phyloP scores from a whole-genome alignment of 2,113 vertebrate genomes.

The Pomatorhinus ruficollis region DNA sequence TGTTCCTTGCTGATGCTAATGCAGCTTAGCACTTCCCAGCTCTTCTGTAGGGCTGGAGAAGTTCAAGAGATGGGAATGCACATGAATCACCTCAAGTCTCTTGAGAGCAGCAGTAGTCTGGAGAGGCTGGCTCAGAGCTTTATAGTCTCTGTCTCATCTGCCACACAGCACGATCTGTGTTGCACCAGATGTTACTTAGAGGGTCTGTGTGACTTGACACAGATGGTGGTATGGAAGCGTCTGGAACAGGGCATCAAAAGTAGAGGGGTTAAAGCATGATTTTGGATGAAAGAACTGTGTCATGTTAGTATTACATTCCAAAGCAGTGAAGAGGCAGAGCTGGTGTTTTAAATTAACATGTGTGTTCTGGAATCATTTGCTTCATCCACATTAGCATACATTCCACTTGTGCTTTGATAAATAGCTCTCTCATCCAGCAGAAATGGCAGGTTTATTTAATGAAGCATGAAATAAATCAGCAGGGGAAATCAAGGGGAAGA shows the following conservation, averaged over 20 bases:
- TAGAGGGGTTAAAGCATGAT: constrained; percentile 6
- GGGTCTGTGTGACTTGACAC: not conserved
- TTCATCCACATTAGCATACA: not conserved
- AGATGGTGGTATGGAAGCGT: not conserved
- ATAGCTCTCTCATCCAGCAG: not conserved
- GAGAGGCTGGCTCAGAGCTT: not conserved
- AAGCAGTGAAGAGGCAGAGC: constrained; percentile 29
- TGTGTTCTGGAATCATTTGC: constrained; percentile 45
- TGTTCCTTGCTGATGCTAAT: not conserved
- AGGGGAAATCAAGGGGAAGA: not conserved
- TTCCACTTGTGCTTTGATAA: constrained; percentile 54
- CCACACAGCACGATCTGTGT: not conserved
- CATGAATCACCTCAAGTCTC: not conserved
- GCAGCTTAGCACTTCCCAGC: not conserved
- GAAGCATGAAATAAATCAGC: not conserved
- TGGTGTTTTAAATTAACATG: constrained; percentile 29
- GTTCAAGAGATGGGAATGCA: not conserved
- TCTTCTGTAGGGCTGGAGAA: not conserved
- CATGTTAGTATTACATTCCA: constrained; percentile 36
- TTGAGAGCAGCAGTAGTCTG: not conserved
- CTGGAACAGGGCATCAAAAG: constrained; percentile 32
- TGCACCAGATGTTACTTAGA: constrained; percentile 1
- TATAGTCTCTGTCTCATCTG: not conserved
- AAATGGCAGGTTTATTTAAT: constrained; percentile 48
- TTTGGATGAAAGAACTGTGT: constrained; percentile 25